Evolutionary conservation across 2,888 invertebrate genomes (phyloP), one percentile per base, ranked within the genome.

Genomic region (Chelonus formosanus): DNA sequence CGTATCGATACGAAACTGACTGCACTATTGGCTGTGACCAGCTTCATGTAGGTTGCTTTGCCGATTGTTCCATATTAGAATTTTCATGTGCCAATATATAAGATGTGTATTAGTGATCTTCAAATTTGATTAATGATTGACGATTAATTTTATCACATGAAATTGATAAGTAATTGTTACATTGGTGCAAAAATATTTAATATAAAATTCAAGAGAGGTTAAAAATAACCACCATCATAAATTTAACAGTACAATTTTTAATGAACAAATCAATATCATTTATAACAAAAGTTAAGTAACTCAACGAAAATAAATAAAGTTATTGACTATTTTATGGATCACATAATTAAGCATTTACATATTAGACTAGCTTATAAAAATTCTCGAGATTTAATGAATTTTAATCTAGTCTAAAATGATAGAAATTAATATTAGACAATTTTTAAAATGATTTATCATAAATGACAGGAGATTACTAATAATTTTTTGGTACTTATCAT

Each of bases 351-450:
- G 20, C 20, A 10, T 48, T 20, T 48, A 48, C 31, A 10, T 32
- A 36, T 35, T 36, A 52, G 50, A 60, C 43, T 60, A 52, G 50
- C 35, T 60, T 40, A 10, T n/a, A 40, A 8, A 10, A n/a, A 10
- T 60, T 60, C 43, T 34, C 44, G 20, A 20, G 20, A 20, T 31
- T 50, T 48, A 31, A 48, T 34, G 31, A 60, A 52, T 8, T n/a
- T 20, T 48, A 78, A 78, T 80, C 80, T 80, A 79, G 81, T 81
- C 80, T 73, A 75, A 55, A 55, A 36, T 34, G 5, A 10, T 36
- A 5, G n/a, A 35, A 55, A 53, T 31, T 32, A 20, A 52, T 31
- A 52, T 10, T 31, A 20, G 4, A 8, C 5, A 52, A n/a, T 20
- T 20, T 20, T 20, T 5, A 8, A 52, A 8, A 7, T 10, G 52